These are phyloP conservation scores for Hyaena hyaena DNA, from an alignment of 2,113 vertebrate species.

Conservation along the genomic window DNA sequence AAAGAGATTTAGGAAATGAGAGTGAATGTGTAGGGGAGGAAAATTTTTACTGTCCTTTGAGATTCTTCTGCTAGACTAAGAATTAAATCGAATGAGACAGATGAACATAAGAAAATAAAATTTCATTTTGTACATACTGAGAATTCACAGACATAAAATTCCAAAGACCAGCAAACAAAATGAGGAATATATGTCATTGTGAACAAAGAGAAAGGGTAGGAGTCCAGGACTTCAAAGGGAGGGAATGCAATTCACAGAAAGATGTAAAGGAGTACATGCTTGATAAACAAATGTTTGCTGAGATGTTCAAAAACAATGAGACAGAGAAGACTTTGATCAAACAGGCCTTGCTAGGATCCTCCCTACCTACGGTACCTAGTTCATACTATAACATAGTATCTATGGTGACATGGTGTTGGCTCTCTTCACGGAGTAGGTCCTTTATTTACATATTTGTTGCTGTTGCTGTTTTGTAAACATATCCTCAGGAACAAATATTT, in stretches of 20 bases:
- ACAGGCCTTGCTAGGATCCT: neutral
- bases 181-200: neutral
- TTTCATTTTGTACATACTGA: neutral
- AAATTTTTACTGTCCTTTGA: neutral
- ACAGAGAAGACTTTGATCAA: neutral
- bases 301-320: neutral
- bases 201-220: neutral
- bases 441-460: neutral
- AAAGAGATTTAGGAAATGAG: neutral
- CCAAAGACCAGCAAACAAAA: neutral
- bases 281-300: neutral
- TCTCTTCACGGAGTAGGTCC: neutral
- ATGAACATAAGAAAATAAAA: neutral
- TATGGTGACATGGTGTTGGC: no score
- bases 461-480: neutral
- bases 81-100: neutral
- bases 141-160: neutral
- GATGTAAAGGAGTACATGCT: neutral
- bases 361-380: no score
- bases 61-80: neutral
- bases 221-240: neutral
- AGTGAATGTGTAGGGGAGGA: neutral
- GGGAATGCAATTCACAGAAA: neutral
- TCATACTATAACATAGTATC: neutral
- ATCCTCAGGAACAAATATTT: neutral